Evolutionary conservation across 2,113 vertebrate genomes (phyloP).

Genomic region (Raja brachyura): DNA sequence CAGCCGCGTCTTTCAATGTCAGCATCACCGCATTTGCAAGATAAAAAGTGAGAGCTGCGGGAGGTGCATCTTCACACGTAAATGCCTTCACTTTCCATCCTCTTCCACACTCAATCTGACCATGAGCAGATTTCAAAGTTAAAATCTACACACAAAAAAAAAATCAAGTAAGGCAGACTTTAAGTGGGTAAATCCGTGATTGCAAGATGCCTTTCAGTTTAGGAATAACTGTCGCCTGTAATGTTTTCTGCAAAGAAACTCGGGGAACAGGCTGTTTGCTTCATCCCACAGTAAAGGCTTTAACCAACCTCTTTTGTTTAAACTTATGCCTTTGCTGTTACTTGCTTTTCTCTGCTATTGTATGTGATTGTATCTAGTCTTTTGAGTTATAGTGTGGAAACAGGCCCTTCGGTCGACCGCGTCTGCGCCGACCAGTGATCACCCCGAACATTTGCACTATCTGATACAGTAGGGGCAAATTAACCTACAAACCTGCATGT

Average conservation of each 20-base stretch:
- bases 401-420: too few relatives aligned
- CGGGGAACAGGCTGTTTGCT: neutral
- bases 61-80: constrained; percentile 43
- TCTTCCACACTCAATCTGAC: neutral
- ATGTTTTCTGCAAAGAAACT: neutral
- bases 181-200: neutral
- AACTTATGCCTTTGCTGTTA: neutral
- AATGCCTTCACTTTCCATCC: neutral
- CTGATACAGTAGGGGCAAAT: too few relatives aligned
- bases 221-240: neutral
- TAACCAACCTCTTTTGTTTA: too few relatives aligned
- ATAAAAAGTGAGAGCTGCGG: constrained; percentile 51
- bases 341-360: too few relatives aligned
- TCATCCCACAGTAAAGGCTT: neutral
- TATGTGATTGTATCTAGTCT: too few relatives aligned
- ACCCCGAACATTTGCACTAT: too few relatives aligned
- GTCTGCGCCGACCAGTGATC: too few relatives aligned
- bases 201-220: neutral
- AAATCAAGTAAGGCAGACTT: constrained; percentile 20
- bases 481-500: too few relatives aligned
- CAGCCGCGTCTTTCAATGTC: constrained; percentile 48
- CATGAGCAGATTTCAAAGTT: constrained; percentile 28
- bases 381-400: too few relatives aligned
- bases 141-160: constrained; percentile 21
- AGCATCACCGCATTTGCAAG: constrained; percentile 51